Conservation (phyloP, 2,888 invertebrate genomes). For the Rhagonycha lutea region DNA sequence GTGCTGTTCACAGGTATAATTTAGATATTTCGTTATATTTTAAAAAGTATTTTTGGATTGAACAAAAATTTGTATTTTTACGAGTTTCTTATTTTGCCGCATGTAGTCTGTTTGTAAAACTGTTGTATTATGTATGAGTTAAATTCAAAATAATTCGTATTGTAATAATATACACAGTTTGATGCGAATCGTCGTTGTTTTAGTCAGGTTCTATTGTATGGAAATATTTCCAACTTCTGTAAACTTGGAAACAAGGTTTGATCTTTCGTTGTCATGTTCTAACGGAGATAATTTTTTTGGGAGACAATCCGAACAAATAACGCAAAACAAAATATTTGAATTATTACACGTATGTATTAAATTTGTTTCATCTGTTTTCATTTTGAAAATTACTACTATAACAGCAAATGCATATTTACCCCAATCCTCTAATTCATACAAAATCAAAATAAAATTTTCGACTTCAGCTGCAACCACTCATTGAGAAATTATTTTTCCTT, state of each 20-base stretch:
- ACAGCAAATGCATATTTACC: not conserved
- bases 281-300: slow-evolving; percentile 32
- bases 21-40: slow-evolving; percentile 6
- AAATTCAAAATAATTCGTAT: slow-evolving; percentile 47
- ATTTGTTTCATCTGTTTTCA: not conserved
- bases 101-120: slow-evolving; percentile 24
- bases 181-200: slow-evolving; percentile 46
- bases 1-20: slow-evolving; percentile 11
- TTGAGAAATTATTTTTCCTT: not conserved
- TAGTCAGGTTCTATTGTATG: slow-evolving; percentile 45
- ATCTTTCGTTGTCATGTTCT: slow-evolving; percentile 39
- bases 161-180: slow-evolving; percentile 47
- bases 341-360: not conserved
- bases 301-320: not conserved
- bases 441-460: not conserved
- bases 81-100: slow-evolving; percentile 18
- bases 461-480: not conserved
- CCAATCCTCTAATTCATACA: not conserved
- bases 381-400: not conserved
- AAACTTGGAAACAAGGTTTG: slow-evolving; percentile 40
- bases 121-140: slow-evolving; percentile 47
- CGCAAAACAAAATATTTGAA: not conserved
- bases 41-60: not conserved
- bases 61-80: slow-evolving; percentile 22
- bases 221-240: slow-evolving; percentile 39